Conservation (phyloP, 2,797 vertebrate species). For the Periparus ater region DNA sequence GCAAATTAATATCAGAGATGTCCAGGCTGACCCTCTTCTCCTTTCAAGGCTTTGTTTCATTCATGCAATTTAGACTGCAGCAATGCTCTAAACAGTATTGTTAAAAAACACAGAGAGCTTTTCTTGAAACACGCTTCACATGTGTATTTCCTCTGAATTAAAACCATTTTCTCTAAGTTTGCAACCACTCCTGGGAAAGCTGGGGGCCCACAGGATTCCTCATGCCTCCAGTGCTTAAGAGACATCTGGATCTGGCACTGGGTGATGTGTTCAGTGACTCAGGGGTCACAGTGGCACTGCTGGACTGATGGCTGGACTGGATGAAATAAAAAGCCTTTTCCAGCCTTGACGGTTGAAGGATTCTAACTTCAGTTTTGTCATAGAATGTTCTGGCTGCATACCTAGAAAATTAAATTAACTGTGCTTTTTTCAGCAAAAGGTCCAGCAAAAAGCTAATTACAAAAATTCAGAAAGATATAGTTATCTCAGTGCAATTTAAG, state of each 20-base stretch:
- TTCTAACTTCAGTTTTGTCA: background rate
- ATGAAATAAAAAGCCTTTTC: background rate
- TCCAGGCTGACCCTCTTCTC: background rate
- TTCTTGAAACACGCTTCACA: background rate
- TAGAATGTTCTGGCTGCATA: background rate
- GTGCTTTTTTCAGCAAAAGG: background rate
- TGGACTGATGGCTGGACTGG: background rate
- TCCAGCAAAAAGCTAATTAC: background rate
- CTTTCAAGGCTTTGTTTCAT: background rate
- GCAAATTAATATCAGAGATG: background rate
- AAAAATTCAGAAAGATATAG: background rate
- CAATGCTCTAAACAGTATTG: background rate
- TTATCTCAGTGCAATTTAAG: background rate
- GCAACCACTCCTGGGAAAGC: background rate
- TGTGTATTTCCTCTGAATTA: background rate
- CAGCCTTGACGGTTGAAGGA: background rate
- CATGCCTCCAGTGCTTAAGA: background rate
- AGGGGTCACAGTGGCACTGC: background rate
- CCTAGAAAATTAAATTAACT: background rate
- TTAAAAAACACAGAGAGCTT: background rate
- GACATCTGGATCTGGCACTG: background rate
- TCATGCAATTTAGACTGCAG: background rate
- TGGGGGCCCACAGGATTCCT: background rate
- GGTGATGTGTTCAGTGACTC: background rate
- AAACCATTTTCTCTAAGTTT: background rate